Conservation (phyloP, 2,797 vertebrate genomes). For the Lacerta viridis region DNA sequence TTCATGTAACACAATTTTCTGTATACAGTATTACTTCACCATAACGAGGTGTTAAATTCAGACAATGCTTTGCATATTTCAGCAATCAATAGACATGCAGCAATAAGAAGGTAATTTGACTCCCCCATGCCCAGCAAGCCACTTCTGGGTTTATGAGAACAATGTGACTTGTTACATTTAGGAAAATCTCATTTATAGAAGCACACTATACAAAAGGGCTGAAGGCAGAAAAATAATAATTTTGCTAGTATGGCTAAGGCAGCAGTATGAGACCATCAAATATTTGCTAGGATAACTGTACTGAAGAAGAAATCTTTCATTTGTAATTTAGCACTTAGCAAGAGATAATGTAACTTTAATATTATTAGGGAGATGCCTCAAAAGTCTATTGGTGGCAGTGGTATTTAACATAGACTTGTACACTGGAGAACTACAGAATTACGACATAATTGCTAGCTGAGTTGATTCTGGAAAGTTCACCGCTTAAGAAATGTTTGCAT, state of each 20-base stretch:
- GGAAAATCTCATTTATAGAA: not conserved
- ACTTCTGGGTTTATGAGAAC: not conserved
- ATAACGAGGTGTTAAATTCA: too few species aligned
- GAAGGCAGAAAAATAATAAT: not conserved
- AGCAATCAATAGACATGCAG: too few species aligned
- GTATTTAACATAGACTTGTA: conserved; percentile 1
- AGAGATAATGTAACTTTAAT: conserved; percentile 41
- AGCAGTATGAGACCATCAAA: conserved; percentile 32
- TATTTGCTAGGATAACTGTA: conserved; percentile 29
- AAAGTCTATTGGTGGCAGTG: conserved; percentile 7
- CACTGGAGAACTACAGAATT: conserved; percentile 10
- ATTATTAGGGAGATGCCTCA: not conserved
- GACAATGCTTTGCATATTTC: too few species aligned
- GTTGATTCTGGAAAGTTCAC: conserved; percentile 45
- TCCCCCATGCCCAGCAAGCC: not conserved
- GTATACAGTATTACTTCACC: too few species aligned
- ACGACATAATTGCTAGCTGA: conserved; percentile 4
- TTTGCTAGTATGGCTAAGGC: not conserved
- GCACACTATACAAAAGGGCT: not conserved
- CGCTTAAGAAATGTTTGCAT: conserved; percentile 47
- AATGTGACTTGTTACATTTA: not conserved
- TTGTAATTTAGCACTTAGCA: conserved; percentile 32
- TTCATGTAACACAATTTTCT: too few species aligned
- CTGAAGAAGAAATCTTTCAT: not conserved
- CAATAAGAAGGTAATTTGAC: not conserved